Evolutionary conservation across 1,140 invertebrate species (phyloP), one percentile per base, ranked within the genome.

Genomic region (Octopus sinensis): DNA sequence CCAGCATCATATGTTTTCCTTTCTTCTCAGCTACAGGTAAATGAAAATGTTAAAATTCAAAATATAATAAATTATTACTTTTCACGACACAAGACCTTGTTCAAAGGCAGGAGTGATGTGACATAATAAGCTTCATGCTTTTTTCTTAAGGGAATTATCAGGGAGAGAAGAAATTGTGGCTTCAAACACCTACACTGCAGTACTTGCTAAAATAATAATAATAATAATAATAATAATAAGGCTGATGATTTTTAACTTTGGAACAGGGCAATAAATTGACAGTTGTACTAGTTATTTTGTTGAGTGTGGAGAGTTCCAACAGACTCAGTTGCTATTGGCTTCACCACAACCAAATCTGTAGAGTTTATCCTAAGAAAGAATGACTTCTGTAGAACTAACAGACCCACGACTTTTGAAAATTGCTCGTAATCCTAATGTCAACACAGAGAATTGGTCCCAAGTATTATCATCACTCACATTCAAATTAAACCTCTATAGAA

Each of bases 1-100:
- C 85, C 82, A 84, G 83, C 83, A 89, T 87, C 76, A 85, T 82
- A 79, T 89, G 88, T 43, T 86, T 84, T 4, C 86, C 86, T 80
- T 84, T 81, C 53, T 89, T 89, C 79, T 89, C 87, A 80, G 83
- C 88, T 89, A 84, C 4, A 85, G 86, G 52, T 43, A 62, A 53
- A 53, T 52, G 73, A 54, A 54, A 79, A 43, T 62, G n/a, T 73
- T n/a, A 30, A 53, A 52, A 76, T 80, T 12, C 78, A 13, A 6
- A 3, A 52, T 3, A n/a, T 30, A 6, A 56, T 53, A 62, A 76
- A 81, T 30, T 54, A 76, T 53, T 17, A 79, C 76, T 79, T 43
- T 12, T 12, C 43, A 23, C 5, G 23, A 62, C 9, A 13, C n/a
- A 62, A 10, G 4, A 68, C 75, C n/a, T 76, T 12, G 12, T 12